A percentile compares a stretch with the other conserved stretches of the same genome.
Conservation (phyloP, 2,888 invertebrate genomes). For the Byasa hedistus region DNA sequence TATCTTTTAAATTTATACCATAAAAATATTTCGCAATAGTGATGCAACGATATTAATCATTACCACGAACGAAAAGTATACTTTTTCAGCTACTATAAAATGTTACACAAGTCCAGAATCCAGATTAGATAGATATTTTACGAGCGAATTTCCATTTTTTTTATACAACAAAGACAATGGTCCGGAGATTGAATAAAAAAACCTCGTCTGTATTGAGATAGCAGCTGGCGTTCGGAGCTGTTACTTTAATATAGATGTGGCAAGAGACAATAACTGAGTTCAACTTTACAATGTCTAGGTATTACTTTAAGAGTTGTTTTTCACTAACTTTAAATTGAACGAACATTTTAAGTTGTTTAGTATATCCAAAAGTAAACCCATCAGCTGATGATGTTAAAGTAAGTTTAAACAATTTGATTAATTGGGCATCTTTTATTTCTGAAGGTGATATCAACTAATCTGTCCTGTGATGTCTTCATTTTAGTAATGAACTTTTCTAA, state of each 20-base stretch:
- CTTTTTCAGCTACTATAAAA: not conserved
- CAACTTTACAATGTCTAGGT: not conserved
- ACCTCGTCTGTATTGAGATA: constrained; percentile 5
- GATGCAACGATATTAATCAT: not conserved
- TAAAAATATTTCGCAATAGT: no score
- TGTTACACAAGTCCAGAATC: not conserved
- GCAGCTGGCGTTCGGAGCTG: constrained; percentile 1
- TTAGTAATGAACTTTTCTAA: not conserved
- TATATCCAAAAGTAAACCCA: no score
- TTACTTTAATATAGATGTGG: constrained; percentile 4
- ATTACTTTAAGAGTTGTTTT: not conserved
- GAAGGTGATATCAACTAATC: no score
- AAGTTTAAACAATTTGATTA: no score
- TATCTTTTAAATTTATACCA: no score
- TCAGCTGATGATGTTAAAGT: no score
- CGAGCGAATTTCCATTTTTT: constrained; percentile 8
- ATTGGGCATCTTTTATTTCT: no score
- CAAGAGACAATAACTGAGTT: not conserved
- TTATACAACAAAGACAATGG: constrained; percentile 9
- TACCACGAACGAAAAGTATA: not conserved
- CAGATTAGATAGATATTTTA: constrained; percentile 22
- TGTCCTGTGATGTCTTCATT: no score
- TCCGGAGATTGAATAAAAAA: constrained; percentile 6
- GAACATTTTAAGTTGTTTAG: no score
- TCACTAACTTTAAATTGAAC: no score